Percentiles rank a stretch among this genome's conserved stretches.
Conservation (phyloP, 2,113 vertebrate species). For the Tetrax tetrax region DNA sequence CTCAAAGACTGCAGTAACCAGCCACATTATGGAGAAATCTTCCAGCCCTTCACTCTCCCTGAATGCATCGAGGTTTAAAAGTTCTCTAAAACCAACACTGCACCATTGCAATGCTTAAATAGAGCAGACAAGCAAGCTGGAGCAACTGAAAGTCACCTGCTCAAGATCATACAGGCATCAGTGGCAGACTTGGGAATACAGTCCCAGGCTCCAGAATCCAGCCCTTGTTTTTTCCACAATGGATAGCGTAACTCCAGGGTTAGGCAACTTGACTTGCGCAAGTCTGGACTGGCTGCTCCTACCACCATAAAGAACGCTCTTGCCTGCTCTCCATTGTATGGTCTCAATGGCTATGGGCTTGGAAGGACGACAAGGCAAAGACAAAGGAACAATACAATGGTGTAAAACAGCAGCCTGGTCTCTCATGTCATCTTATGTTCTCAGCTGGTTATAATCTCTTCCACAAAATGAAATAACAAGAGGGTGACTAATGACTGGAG, state of each 20-base stretch:
- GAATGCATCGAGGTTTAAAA: not conserved
- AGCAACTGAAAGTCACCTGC: not conserved
- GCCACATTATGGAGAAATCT: not conserved
- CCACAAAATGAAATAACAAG: constrained; percentile 19
- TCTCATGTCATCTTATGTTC: not conserved
- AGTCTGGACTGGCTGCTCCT: not conserved
- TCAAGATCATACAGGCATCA: not conserved
- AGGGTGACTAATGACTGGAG: not conserved
- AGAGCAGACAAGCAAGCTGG: not conserved
- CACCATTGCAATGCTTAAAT: not conserved
- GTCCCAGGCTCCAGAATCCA: not conserved
- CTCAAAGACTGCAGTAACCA: not conserved
- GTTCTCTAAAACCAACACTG: not conserved
- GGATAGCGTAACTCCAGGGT: not conserved
- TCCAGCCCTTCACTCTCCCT: not conserved
- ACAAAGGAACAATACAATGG: not conserved
- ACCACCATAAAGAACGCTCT: constrained; percentile 12
- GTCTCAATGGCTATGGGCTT: not conserved
- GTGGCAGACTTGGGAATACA: not conserved
- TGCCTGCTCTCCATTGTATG: not conserved
- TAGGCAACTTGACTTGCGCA: constrained; percentile 2
- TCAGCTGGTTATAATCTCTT: constrained; percentile 39
- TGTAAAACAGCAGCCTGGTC: not conserved
- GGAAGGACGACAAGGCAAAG: constrained; percentile 13
- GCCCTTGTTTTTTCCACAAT: not conserved